Percentiles rank a stretch among this genome's conserved stretches.
phyloP scores from a whole-genome alignment of 37 sponge, comb jelly and placozoan species.

The Tethya wilhelma region DNA sequence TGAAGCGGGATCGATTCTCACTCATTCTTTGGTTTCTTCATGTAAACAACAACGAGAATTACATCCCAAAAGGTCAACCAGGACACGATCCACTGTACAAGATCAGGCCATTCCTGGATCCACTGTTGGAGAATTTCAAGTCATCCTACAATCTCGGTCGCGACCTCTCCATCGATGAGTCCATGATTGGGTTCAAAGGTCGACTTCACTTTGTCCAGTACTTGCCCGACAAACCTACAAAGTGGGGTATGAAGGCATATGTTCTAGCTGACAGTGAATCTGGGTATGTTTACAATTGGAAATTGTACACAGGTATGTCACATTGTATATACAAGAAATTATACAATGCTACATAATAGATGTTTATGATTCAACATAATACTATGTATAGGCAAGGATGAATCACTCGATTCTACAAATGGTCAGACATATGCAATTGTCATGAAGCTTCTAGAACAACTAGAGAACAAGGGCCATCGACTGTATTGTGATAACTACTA shows the following conservation, averaged over 20 bases:
- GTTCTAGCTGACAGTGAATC: constrained; percentile 11
- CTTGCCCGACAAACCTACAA: constrained; percentile 15
- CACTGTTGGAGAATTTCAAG: neutral
- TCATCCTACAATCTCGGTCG: neutral
- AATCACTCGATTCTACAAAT: neutral
- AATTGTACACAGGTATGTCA: constrained; percentile 19
- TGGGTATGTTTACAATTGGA: constrained; percentile 28
- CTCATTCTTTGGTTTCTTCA: neutral
- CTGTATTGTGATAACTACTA: constrained; percentile 56
- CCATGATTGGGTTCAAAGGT: constrained; percentile 16
- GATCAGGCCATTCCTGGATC: constrained; percentile 4
- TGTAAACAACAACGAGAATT: neutral
- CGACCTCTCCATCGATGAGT: constrained; percentile 2
- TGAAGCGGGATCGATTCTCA: neutral
- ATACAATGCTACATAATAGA: too few relatives aligned
- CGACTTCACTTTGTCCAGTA: constrained; percentile 27
- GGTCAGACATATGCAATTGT: constrained; percentile 20
- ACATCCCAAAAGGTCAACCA: neutral
- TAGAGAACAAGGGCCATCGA: constrained; percentile 29
- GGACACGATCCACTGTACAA: constrained; percentile 15
- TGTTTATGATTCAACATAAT: too few relatives aligned
- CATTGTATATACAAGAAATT: too few relatives aligned
- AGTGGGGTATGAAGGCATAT: constrained; percentile 40
- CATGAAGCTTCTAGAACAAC: neutral
- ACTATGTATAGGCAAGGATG: constrained; percentile 23